Conservation (phyloP, 2,797 vertebrate genomes). For the Trachops cirrhosus region DNA sequence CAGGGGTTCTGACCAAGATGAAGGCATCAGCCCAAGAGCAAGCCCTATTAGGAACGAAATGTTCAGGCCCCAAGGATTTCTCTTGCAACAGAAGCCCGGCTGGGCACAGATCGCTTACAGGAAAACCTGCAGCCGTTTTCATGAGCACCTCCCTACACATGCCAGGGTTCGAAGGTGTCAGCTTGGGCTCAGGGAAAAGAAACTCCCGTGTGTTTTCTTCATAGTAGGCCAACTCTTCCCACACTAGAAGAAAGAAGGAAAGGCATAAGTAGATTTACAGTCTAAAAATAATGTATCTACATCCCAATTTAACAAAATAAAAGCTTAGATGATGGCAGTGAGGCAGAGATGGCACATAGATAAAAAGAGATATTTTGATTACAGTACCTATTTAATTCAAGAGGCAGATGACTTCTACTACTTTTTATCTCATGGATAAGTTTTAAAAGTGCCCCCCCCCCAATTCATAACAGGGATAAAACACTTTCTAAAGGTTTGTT, state of each 20-base stretch:
- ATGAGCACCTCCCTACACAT: conserved; percentile 86
- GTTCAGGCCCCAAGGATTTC: not conserved
- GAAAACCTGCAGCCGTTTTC: conserved; percentile 82
- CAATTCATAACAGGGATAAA: not conserved
- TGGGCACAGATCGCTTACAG: conserved; percentile 77
- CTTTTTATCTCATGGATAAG: not conserved
- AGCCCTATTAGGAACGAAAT: not conserved
- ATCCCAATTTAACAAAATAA: not conserved
- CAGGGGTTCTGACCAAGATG: not conserved
- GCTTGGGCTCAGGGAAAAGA: conserved; percentile 87
- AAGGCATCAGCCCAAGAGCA: not conserved
- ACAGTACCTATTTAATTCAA: not conserved
- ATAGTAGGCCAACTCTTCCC: conserved; percentile 83
- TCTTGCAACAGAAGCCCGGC: not conserved
- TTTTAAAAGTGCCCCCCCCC: not conserved
- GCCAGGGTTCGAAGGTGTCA: conserved; percentile 83
- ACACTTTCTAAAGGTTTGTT: not conserved
- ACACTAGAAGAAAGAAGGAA: conserved; percentile 74
- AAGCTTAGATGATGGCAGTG: not conserved
- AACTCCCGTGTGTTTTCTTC: conserved; percentile 85
- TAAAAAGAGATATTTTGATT: not conserved
- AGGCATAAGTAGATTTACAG: not conserved
- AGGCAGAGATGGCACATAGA: not conserved
- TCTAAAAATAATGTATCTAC: not conserved
- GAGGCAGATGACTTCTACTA: not conserved